These are phyloP conservation scores for Leucophora obtusa DNA, from an alignment of 2,888 invertebrate genomes.

Conservation along the genomic window DNA sequence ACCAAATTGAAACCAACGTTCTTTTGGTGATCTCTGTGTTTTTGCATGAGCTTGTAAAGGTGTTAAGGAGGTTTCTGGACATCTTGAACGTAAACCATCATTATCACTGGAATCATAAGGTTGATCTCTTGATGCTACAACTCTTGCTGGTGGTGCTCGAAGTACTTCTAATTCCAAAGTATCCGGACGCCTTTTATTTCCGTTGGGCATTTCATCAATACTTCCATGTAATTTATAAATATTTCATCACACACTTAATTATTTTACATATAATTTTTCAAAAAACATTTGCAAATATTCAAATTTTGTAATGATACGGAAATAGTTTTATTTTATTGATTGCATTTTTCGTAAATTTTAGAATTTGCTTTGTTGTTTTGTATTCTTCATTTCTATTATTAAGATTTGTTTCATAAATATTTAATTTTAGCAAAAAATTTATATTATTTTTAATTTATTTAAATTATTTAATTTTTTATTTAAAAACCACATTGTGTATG, in stretches of 20 bases:
- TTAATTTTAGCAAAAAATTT: constrained; percentile 16
- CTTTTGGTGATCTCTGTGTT: constrained; percentile 14
- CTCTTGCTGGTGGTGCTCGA: constrained; percentile 74
- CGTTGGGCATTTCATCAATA: constrained; percentile 71
- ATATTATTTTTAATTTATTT: constrained; percentile 18
- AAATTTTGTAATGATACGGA: neutral
- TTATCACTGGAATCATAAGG: constrained; percentile 29
- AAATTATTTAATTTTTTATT: constrained; percentile 3
- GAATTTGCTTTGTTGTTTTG: constrained; percentile 15
- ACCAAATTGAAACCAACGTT: constrained; percentile 63
- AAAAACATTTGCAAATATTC: neutral
- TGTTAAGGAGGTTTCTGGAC: constrained; percentile 59
- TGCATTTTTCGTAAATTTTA: constrained; percentile 19
- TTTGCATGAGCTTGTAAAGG: constrained; percentile 9
- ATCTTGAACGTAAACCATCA: constrained; percentile 32
- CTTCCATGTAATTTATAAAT: constrained; percentile 64
- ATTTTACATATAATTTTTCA: neutral
- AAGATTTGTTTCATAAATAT: constrained; percentile 4
- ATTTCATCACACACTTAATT: constrained; percentile 31
- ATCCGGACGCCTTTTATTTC: constrained; percentile 73
- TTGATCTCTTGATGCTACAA: constrained; percentile 33
- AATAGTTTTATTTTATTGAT: constrained; percentile 6
- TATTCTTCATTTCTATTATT: constrained; percentile 27
- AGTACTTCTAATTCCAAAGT: constrained; percentile 80
- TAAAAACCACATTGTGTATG: neutral